Base-by-base conservation (phyloP, 1,140 invertebrate species). In the Nephila pilipes region DNA sequence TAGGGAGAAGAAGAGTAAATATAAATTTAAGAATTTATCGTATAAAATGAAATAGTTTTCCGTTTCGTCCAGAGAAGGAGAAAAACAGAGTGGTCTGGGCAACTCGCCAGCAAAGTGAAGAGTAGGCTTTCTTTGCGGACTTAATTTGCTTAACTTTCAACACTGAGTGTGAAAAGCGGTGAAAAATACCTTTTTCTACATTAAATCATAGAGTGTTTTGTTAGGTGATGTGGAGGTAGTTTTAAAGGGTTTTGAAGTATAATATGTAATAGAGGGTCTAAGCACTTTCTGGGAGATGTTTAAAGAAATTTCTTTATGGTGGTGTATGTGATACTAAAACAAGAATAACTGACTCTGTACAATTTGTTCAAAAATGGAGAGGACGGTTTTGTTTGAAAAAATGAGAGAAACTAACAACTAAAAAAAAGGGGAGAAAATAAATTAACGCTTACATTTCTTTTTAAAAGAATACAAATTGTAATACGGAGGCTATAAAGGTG, bases 71-170 rank as follows among this genome's bases (percentile, higher is more conserved):
- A 46, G 80, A 8, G 22, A 55, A 55, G 25, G 22, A 12, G n/a
- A 12, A 54, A 81, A 81, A 54, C 46, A 10, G 46, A 46, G 46
- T 46, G 46, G 38, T 46, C 46, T 81, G 36, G 80, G 80, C 80
- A 81, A 1, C 38, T 16, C 22, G 36, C 80, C 80, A 81, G 38
- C 22, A 54, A n/a, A 54, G 22, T 54, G 46, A 81, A 81, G 80
- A 38, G 14, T 55, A 46, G 32, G 46, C n/a, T 79, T 88, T 32
- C 65, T 89, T 89, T 89, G 36, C 65, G 69, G 36, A 55, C 87
- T 89, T 89, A 89, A 89, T 89, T 89, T 89, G 87, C 65, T 89
- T 89, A 79, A 89, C 87, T 89, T 89, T 75, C 25, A 63, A 75
- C 87, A 25, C 65, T 79, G 32, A 79, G 38, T 29, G 32, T 75